Evolutionary conservation across 2,888 invertebrate genomes (phyloP), one percentile per base, ranked within the genome.

Genomic region (Cremastobaeus sp.): DNA sequence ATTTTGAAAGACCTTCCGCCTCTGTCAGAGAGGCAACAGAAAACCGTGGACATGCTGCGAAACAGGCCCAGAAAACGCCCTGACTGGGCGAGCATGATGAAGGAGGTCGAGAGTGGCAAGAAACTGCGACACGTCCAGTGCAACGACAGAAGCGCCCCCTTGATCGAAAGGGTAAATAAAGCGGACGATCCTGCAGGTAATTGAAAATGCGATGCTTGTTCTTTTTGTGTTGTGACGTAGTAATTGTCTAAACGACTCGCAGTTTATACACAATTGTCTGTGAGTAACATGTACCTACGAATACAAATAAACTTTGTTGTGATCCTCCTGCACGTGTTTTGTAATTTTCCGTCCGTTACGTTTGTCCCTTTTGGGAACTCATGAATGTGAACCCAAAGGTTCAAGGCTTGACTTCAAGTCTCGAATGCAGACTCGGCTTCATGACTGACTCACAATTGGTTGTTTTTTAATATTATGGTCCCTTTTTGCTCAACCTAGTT

Each of bases 81-180:
- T 0, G 96, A 96, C 85, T 96, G 96, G 96, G 94, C 92, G 11
- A 92, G 93, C 80, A 93, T 96, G 93, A 94, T 96, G 93, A 95
- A 96, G 86, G 96, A 96, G 87, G 94, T 96, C n/a, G 95, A 96
- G 85, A 89, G 91, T 76, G 95, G 95, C 47, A 92, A 88, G 82
- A 94, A 93, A 84, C 88, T 96, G 76, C 93, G 92, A 82, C 93
- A 96, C 83, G 95, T 96, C 45, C 91, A 93, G 80, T 95, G 95
- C 88, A 96, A 96, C 88, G 96, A 96, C 86, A 91, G 95, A 88
- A 87, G 87, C 65, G 85, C 87, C 21, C 87, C 87, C 52, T 77
- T 87, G 69, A 87, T 87, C 66, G 87, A 88, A 74, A 84, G 85
- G 68, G 87, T 87, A 62, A 81, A 86, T 78, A 87, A 84, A 79